phyloP scores from a whole-genome alignment of 2,113 vertebrate genomes.

The Crotalus tigris region DNA sequence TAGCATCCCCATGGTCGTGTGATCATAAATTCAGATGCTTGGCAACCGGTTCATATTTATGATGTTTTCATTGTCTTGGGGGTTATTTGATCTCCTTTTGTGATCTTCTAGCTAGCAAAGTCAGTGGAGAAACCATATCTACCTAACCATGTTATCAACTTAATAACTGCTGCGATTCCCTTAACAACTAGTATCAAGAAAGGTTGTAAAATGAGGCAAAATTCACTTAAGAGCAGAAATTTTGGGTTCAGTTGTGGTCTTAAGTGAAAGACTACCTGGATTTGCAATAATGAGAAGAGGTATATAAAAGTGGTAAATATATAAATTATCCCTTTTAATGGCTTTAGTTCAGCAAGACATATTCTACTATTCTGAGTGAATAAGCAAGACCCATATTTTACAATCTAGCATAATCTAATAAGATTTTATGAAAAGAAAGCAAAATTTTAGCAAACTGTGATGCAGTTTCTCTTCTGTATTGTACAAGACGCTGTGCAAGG shows the following conservation, averaged over 20 bases:
- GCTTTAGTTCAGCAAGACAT: neutral
- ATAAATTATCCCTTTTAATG: neutral
- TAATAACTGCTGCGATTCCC: neutral
- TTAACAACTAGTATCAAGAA: neutral
- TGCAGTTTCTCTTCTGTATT: neutral
- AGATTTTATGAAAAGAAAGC: neutral
- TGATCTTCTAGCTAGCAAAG: neutral
- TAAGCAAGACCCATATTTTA: neutral
- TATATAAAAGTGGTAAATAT: neutral
- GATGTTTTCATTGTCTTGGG: neutral
- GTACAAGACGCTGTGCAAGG: neutral
- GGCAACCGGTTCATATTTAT: too few species aligned
- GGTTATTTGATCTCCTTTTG: neutral
- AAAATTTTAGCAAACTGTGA: neutral
- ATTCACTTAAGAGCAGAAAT: neutral
- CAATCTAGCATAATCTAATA: neutral
- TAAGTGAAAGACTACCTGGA: neutral
- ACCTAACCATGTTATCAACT: neutral
- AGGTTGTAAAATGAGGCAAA: neutral
- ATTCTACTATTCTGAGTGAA: neutral
- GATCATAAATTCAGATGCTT: neutral
- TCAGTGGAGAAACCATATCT: neutral
- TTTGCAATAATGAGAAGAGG: neutral
- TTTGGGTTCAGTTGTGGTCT: neutral
- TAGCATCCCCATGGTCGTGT: neutral